Evolutionary conservation across 2,797 vertebrate genomes (phyloP).

Genomic region (Falco naumanni): DNA sequence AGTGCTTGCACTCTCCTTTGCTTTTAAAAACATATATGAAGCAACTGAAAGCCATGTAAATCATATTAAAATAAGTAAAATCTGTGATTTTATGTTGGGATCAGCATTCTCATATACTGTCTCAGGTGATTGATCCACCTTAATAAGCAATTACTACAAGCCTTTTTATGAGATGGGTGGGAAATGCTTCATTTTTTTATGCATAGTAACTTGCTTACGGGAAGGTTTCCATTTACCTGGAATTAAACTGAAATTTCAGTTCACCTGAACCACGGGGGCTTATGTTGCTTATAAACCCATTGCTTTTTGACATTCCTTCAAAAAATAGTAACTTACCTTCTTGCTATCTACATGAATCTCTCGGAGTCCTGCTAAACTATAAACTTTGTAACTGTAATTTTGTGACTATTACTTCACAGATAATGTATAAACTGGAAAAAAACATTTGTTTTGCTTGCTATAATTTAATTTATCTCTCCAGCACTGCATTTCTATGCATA

Average conservation of each 20-base stretch:
- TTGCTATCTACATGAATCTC: neutral
- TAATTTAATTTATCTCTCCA: neutral
- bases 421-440: neutral
- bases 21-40: neutral
- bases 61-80: neutral
- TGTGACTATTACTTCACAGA: neutral
- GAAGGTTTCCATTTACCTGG: neutral
- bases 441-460: neutral
- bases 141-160: neutral
- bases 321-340: neutral
- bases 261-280: neutral
- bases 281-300: neutral
- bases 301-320: neutral
- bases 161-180: fast-evolving
- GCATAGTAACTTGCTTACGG: neutral
- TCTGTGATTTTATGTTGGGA: neutral
- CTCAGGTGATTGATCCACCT: neutral
- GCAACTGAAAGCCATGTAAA: neutral
- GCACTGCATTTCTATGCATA: neutral
- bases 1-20: neutral
- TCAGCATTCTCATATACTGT: neutral
- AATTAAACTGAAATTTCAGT: neutral
- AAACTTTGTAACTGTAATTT: neutral
- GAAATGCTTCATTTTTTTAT: neutral
- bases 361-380: neutral